phyloP scores from a whole-genome alignment of 2,888 invertebrate genomes.

The Epicampocera succincta region DNA sequence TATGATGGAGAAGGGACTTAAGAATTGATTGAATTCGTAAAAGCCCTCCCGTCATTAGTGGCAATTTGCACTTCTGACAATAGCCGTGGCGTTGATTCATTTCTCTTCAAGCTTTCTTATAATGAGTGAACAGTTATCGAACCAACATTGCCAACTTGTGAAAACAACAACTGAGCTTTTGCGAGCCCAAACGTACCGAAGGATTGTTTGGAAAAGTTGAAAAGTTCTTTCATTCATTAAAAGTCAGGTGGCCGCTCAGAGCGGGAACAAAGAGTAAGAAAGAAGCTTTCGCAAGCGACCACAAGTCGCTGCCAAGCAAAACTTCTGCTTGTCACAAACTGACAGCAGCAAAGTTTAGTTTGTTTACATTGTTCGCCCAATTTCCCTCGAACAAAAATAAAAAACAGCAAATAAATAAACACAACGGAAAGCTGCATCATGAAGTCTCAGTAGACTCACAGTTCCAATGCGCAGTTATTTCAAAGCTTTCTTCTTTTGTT shows the following conservation, averaged over 20 bases:
- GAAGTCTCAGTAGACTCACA: conserved; percentile 14
- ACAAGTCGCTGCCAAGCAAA: background rate
- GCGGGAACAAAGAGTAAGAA: too few relatives aligned
- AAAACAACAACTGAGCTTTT: background rate
- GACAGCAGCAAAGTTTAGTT: conserved; percentile 30
- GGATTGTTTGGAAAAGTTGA: background rate
- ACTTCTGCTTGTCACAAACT: conserved; percentile 43
- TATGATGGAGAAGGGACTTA: too few relatives aligned
- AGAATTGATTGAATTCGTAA: too few relatives aligned
- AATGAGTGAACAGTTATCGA: background rate
- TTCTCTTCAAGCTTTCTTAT: conserved; percentile 1
- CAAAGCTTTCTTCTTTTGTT: conserved; percentile 40
- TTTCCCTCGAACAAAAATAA: background rate
- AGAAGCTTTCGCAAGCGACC: too few relatives aligned
- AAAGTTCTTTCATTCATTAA: conserved; percentile 23
- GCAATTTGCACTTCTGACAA: too few relatives aligned
- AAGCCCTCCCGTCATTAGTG: too few relatives aligned
- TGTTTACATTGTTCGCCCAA: conserved; percentile 47
- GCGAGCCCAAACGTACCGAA: too few relatives aligned
- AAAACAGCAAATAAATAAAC: background rate
- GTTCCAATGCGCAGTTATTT: conserved; percentile 39
- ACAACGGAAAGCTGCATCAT: conserved; percentile 32
- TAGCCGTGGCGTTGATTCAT: too few relatives aligned
- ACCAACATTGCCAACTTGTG: background rate
- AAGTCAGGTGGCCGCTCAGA: background rate